phyloP scores from a whole-genome alignment of 2,797 vertebrate species.

The Mus caroli region DNA sequence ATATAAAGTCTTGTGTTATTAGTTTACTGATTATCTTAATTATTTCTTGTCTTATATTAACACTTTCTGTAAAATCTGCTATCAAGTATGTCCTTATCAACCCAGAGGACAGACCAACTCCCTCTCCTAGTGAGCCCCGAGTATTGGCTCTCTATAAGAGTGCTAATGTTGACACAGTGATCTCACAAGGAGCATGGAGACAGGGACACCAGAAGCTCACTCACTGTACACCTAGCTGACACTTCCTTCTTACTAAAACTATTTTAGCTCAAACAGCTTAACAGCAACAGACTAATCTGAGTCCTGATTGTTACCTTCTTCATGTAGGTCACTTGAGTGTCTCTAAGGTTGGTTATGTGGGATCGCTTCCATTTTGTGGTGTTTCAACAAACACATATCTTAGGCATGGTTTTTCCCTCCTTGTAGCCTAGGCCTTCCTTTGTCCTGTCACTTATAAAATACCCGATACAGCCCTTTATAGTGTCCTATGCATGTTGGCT shows the following conservation, averaged over 20 bases:
- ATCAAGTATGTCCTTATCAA: not conserved
- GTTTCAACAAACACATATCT: not conserved
- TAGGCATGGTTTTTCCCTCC: not conserved
- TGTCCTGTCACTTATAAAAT: not conserved
- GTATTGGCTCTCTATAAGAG: too few species aligned
- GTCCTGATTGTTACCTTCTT: not conserved
- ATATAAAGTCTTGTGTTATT: conserved; percentile 44
- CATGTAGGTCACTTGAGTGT: not conserved
- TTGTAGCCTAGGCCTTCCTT: not conserved
- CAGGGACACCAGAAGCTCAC: not conserved
- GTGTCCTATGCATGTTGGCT: not conserved
- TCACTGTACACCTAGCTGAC: not conserved
- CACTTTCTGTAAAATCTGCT: not conserved
- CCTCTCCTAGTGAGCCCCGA: too few species aligned
- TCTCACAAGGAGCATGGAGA: not conserved
- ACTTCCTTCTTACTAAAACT: not conserved
- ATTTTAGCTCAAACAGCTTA: too few species aligned
- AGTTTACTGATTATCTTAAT: not conserved
- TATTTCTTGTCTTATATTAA: not conserved
- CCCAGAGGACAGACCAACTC: not conserved
- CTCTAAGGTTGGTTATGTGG: not conserved
- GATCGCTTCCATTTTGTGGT: not conserved
- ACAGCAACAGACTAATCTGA: not conserved
- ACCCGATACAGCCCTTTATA: not conserved
- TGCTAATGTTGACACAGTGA: not conserved